Evolutionary conservation across 1,140 invertebrate genomes (phyloP).

Genomic region (Caligus rogercresseyi): DNA sequence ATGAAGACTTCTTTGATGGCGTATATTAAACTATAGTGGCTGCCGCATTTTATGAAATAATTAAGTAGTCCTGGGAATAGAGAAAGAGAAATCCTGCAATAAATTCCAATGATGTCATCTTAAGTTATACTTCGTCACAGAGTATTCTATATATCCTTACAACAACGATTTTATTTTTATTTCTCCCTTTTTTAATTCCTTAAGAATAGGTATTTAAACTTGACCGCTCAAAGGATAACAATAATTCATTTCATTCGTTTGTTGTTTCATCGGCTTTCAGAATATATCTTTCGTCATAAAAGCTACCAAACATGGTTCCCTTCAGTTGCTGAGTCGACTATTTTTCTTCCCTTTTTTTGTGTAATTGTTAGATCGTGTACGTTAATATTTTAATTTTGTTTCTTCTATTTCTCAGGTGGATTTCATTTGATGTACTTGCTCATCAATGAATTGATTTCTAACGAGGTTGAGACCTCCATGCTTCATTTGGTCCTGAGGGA

Average conservation of each 20-base stretch:
- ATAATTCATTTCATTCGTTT: neutral
- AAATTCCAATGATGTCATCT: too few species aligned
- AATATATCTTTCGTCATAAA: neutral
- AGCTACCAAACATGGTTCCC: neutral
- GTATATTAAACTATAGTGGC: too few species aligned
- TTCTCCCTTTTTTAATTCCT: too few species aligned
- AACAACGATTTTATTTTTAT: too few species aligned
- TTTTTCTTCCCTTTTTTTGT: neutral
- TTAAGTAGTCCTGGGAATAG: too few species aligned
- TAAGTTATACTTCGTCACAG: too few species aligned
- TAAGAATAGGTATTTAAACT: too few species aligned
- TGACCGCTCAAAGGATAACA: neutral
- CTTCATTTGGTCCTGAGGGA: neutral
- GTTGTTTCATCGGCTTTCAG: neutral
- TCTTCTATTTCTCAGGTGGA: constrained; percentile 29
- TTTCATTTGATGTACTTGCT: constrained; percentile 37
- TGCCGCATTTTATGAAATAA: too few species aligned
- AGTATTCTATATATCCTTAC: too few species aligned
- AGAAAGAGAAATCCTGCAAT: too few species aligned
- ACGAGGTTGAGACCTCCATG: constrained; percentile 32
- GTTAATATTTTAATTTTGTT: constrained; percentile 4
- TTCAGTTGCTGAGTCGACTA: too few species aligned
- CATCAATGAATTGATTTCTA: constrained; percentile 37
- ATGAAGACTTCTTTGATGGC: too few species aligned
- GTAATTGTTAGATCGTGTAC: neutral